Evolutionary conservation across 2,888 invertebrate species (phyloP), one percentile per base, ranked within the genome.

Genomic region (Orthonychiurus folsomi): DNA sequence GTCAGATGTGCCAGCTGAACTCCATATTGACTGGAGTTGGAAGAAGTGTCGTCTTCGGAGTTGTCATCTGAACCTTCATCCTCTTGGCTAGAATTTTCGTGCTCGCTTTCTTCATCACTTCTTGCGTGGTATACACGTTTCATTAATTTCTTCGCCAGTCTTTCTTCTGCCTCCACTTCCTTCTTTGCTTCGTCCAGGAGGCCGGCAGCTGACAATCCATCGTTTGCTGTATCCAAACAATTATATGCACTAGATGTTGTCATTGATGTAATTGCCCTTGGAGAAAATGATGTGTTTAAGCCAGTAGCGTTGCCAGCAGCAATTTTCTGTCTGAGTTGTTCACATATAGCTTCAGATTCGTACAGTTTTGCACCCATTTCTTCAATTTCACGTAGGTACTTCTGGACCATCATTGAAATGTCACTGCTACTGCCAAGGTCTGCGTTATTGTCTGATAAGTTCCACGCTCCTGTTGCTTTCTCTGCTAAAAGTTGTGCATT

Each of bases 311-410:
- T 47, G 3, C 12, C 37, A 37, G 5, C 37, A 37, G 37, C 37
- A 5, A 37, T 37, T 9, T 15, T 5, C 15, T 37, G 5, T 37
- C 37, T 37, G 5, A 37, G 15, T 37, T 37, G 37, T 37, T 37
- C 37, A 37, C 37, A 37, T 15, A 15, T 37, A 15, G 37, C 37
- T 75, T 89, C 93, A 0, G 92, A 86, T 78, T 96, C 95, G 75
- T 91, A 83, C 60, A 96, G 79, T 76, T 92, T 89, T 0, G 92
- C 88, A 74, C 90, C 82, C 12, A 95, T 79, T 71, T 92, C 90
- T 78, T 95, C 94, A 73, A 94, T 90, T 80, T 96, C 94, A 74
- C 85, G 85, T 59, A 94, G 81, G 77, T 96, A 96, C 1, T 86
- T 87, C 76, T 88, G 86, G 21, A 92, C 82, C 76, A 89, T 81